These are phyloP conservation scores for Chrosomus eos DNA, from an alignment of 2,797 vertebrate genomes.

Conservation along the genomic window DNA sequence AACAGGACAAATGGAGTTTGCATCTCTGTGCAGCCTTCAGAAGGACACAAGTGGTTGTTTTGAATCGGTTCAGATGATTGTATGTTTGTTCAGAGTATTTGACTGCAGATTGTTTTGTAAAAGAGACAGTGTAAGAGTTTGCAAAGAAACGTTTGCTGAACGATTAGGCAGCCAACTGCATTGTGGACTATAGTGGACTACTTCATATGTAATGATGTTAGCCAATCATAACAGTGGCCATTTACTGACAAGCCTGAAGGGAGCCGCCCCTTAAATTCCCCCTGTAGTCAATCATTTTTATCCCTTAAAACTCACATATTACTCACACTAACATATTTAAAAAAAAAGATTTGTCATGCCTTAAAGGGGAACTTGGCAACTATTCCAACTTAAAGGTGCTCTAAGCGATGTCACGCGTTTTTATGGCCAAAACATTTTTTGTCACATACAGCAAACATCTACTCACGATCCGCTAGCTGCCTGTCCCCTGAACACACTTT, in stretches of 20 bases:
- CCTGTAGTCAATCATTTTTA: no score
- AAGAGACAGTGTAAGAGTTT: background rate
- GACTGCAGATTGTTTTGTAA: background rate
- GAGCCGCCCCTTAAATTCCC: background rate
- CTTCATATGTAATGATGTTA: background rate
- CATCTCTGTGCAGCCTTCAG: background rate
- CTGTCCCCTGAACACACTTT: no score
- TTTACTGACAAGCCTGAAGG: background rate
- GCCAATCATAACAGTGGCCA: background rate
- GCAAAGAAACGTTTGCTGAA: background rate
- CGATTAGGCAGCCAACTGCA: background rate
- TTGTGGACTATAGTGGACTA: background rate
- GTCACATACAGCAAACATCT: no score
- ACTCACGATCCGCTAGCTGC: no score
- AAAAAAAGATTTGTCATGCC: no score
- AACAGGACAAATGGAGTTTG: background rate
- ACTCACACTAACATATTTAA: no score
- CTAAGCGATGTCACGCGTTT: no score
- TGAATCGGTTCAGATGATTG: background rate
- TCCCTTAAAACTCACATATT: no score
- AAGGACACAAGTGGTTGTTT: background rate
- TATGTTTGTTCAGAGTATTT: background rate
- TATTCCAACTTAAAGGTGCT: no score
- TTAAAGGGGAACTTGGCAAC: no score
- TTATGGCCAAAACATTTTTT: no score